Conservation (phyloP, 2,888 invertebrate genomes). For the Thymelicus acteon region DNA sequence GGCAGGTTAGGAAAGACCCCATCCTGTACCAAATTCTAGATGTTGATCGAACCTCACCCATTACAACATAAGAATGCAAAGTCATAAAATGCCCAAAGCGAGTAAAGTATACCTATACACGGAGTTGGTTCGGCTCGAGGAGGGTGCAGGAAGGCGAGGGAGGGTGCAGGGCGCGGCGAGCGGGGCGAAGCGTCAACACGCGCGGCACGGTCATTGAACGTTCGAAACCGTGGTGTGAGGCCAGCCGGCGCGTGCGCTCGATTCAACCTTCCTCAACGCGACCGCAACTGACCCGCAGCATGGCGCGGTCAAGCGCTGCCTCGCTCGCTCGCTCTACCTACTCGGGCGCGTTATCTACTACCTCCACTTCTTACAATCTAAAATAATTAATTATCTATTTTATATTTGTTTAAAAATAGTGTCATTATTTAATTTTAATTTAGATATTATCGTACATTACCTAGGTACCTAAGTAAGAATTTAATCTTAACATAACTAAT, state of each 20-base stretch:
- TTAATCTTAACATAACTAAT: too few relatives aligned
- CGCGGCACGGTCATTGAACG: conserved; percentile 83
- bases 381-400: too few relatives aligned
- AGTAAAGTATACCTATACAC: conserved; percentile 4
- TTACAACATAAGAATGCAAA: conserved; percentile 13
- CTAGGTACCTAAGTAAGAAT: too few relatives aligned
- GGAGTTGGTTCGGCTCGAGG: conserved; percentile 40
- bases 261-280: conserved; percentile 85
- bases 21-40: conserved; percentile 33
- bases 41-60: conserved; percentile 8
- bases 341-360: background rate
- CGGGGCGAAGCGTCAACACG: conserved; percentile 79
- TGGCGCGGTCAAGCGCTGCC: conserved; percentile 59
- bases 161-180: conserved; percentile 55
- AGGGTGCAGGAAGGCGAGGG: conserved; percentile 55
- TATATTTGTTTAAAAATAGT: too few relatives aligned
- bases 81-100: conserved; percentile 15
- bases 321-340: conserved; percentile 40
- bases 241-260: conserved; percentile 80
- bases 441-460: too few relatives aligned
- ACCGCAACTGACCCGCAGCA: conserved; percentile 82
- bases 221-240: conserved; percentile 76
- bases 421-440: too few relatives aligned
- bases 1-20: conserved; percentile 46
- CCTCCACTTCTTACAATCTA: background rate